phyloP scores from a whole-genome alignment of 2,113 vertebrate species.

The Spilogale gracilis region DNA sequence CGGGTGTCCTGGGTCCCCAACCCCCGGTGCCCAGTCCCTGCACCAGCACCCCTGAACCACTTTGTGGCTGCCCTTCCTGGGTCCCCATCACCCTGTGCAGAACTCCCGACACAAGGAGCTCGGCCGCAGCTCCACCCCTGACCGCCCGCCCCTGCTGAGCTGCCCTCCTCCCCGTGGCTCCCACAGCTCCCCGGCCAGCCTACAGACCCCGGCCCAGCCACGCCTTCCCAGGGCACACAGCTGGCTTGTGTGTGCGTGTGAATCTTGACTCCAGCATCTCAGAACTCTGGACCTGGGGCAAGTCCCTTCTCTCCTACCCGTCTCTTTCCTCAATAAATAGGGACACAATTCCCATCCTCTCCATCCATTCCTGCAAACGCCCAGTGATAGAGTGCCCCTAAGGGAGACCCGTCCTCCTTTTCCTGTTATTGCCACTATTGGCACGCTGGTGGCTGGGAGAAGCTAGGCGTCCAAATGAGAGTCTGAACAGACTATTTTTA shows the following conservation, averaged over 20 bases:
- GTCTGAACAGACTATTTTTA: background rate
- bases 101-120: background rate
- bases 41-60: background rate
- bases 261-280: rapidly evolving
- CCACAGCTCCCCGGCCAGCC: too few relatives aligned
- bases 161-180: background rate
- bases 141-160: rapidly evolving
- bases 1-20: rapidly evolving
- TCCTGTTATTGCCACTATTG: background rate
- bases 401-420: too few relatives aligned
- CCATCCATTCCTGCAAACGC: rapidly evolving
- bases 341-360: rapidly evolving
- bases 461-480: rapidly evolving
- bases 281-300: background rate
- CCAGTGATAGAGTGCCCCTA: rapidly evolving
- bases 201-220: rapidly evolving
- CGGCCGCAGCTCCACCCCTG: rapidly evolving
- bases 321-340: too few relatives aligned
- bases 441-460: background rate
- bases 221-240: rapidly evolving
- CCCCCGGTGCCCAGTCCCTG: rapidly evolving
- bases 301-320: too few relatives aligned
- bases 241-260: rapidly evolving
- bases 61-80: background rate
- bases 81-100: background rate